Evolutionary conservation across 2,888 invertebrate species (phyloP).

Genomic region (Pseudolycoriella hygida): DNA sequence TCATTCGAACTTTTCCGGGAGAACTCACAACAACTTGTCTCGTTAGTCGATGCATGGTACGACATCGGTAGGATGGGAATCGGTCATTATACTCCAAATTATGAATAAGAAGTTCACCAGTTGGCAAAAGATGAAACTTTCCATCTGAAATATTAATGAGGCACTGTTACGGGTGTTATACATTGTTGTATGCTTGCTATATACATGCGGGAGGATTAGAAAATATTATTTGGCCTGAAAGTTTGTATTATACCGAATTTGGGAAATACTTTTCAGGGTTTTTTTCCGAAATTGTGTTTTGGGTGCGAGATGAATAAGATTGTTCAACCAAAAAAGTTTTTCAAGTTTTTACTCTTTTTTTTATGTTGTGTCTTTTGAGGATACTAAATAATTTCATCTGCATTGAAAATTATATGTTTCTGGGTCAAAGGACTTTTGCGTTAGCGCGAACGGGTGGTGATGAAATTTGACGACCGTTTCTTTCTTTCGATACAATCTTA

Average conservation of each 20-base stretch:
- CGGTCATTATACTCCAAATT: constrained; percentile 57
- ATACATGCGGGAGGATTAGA: neutral
- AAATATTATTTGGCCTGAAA: neutral
- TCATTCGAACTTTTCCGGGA: constrained; percentile 48
- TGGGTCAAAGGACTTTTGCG: no score
- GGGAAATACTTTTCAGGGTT: neutral
- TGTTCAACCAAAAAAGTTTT: no score
- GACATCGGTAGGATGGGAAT: constrained; percentile 50
- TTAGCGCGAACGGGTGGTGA: no score
- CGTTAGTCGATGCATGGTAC: constrained; percentile 55
- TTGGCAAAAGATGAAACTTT: constrained; percentile 55
- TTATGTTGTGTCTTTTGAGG: no score
- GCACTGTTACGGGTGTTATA: neutral
- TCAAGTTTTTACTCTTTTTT: no score
- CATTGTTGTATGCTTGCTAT: no score
- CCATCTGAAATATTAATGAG: constrained; percentile 34
- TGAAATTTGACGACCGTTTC: no score
- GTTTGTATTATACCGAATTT: neutral
- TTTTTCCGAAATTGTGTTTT: no score
- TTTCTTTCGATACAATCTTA: no score
- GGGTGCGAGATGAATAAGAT: no score
- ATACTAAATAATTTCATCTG: no score
- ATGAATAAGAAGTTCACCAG: constrained; percentile 55
- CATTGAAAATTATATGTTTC: no score
- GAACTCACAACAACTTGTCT: constrained; percentile 51